Conservation (phyloP, 1,140 invertebrate genomes). For the Dryas iulia region DNA sequence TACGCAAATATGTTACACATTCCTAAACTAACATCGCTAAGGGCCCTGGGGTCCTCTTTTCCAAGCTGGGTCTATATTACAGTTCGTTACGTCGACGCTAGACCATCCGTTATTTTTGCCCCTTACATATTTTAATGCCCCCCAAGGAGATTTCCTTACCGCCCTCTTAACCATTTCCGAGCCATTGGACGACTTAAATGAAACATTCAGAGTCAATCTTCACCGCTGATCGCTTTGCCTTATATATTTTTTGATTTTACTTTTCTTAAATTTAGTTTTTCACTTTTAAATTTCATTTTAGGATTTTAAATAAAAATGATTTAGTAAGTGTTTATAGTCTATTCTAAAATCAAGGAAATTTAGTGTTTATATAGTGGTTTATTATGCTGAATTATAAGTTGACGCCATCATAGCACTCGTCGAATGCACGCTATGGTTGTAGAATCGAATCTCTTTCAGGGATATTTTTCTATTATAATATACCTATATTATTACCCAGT, state of each 20-base stretch:
- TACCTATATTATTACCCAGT: too few species aligned
- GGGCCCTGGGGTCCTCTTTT: slow-evolving; percentile 63
- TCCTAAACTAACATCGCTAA: slow-evolving; percentile 64
- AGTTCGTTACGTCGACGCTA: slow-evolving; percentile 66
- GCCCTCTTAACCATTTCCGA: slow-evolving; percentile 63
- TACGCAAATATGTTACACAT: slow-evolving; percentile 72
- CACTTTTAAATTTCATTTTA: neutral
- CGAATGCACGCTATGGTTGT: too few species aligned
- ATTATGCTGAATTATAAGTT: too few species aligned
- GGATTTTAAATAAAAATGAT: too few species aligned
- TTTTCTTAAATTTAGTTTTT: neutral
- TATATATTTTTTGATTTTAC: slow-evolving; percentile 1
- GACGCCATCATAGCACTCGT: too few species aligned
- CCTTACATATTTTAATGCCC: slow-evolving; percentile 74
- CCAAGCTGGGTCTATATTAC: slow-evolving; percentile 57
- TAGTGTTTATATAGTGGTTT: too few species aligned
- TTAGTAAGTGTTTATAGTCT: too few species aligned
- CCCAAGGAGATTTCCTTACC: slow-evolving; percentile 57
- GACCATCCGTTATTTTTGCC: slow-evolving; percentile 76
- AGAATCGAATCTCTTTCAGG: too few species aligned
- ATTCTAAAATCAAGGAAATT: too few species aligned
- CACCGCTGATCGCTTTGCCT: slow-evolving; percentile 42
- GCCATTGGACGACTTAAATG: slow-evolving; percentile 65
- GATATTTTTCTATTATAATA: too few species aligned
- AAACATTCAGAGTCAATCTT: slow-evolving; percentile 68